Evolutionary conservation across 30 jellyfish, hydroid and myxozoan genomes (phyloP).

Genomic region (Turritopsis dohrnii): DNA sequence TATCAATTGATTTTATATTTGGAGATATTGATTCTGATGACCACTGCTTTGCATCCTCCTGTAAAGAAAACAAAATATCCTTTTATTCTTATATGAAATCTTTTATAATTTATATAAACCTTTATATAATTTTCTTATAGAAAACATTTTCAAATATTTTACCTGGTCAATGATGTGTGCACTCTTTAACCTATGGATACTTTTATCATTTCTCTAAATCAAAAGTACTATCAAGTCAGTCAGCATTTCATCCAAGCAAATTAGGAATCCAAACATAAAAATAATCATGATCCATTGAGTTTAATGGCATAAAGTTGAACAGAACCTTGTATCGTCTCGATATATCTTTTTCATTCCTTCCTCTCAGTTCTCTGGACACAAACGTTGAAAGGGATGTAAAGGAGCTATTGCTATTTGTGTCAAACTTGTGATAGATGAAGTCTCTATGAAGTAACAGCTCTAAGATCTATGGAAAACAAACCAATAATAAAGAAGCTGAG

Average conservation of each 20-base stretch:
- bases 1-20: neutral
- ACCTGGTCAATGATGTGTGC: neutral
- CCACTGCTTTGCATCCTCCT: neutral
- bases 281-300: too few relatives aligned
- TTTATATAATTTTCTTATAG: neutral
- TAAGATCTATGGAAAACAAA: neutral
- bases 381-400: neutral
- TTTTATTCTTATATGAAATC: too few relatives aligned
- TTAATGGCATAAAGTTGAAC: neutral
- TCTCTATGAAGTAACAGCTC: neutral
- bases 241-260: too few relatives aligned
- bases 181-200: neutral
- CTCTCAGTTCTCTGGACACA: neutral
- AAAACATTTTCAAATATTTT: neutral
- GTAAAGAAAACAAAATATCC: neutral
- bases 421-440: neutral
- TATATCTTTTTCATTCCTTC: neutral
- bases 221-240: neutral
- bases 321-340: neutral
- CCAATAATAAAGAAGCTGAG: neutral
- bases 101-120: too few relatives aligned
- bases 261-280: too few relatives aligned
- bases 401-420: neutral
- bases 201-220: neutral
- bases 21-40: neutral